Percentiles rank a stretch among this genome's conserved stretches.
These are phyloP conservation scores for Lathronympha strigana DNA, from an alignment of 2,888 invertebrate genomes.

Conservation along the genomic window DNA sequence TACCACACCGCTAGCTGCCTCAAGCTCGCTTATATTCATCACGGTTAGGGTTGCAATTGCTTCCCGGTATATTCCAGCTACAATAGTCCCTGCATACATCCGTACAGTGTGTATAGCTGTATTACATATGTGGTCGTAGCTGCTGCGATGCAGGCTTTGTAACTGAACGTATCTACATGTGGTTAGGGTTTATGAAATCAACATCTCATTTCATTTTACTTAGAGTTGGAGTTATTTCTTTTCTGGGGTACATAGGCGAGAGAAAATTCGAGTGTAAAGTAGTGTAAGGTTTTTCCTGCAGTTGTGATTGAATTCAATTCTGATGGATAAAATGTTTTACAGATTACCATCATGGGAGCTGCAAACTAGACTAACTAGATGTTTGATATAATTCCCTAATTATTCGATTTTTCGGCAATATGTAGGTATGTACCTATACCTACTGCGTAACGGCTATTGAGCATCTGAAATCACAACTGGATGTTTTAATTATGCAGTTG, in stretches of 20 bases:
- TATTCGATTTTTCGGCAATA: too few relatives aligned
- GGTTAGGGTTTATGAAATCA: constrained; percentile 14
- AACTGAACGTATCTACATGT: background rate
- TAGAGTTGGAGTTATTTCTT: background rate
- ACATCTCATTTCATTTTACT: constrained; percentile 12
- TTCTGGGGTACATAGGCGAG: background rate
- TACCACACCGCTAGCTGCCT: constrained; percentile 69
- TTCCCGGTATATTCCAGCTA: constrained; percentile 62
- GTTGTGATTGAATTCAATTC: too few relatives aligned
- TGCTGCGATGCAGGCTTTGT: constrained; percentile 22
- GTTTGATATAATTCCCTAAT: too few relatives aligned
- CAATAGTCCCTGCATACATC: constrained; percentile 46
- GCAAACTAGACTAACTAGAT: too few relatives aligned
- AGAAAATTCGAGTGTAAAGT: background rate
- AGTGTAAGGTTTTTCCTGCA: too few relatives aligned
- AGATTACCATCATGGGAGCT: too few relatives aligned
- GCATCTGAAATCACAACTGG: too few relatives aligned
- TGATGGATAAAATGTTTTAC: too few relatives aligned
- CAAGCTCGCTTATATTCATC: constrained; percentile 75
- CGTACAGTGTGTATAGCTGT: constrained; percentile 2
- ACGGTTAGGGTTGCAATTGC: constrained; percentile 73
- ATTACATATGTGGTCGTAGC: constrained; percentile 4
- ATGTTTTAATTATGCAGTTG: too few relatives aligned
- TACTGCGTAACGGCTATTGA: too few relatives aligned
- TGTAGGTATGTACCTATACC: too few relatives aligned